A percentile compares a stretch with the other conserved stretches of the same genome.
Evolutionary conservation across 1,140 invertebrate species (phyloP).

Genomic region (Bilobella aurantiaca): DNA sequence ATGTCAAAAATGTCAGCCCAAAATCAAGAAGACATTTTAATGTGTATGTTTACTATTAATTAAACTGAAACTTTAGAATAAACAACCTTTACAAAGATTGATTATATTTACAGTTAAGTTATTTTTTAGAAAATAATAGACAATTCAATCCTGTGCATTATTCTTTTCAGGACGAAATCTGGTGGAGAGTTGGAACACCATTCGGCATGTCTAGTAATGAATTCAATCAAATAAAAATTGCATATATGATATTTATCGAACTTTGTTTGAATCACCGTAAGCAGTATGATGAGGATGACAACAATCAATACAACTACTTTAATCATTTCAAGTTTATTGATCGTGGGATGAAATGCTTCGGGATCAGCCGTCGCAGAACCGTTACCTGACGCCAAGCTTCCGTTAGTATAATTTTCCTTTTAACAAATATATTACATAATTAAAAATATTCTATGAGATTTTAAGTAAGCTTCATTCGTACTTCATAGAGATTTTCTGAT

Average conservation of each 20-base stretch:
- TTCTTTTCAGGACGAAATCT: conserved; percentile 28
- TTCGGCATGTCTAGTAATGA: conserved; percentile 37
- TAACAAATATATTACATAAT: neutral
- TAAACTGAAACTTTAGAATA: no score
- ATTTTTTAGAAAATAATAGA: no score
- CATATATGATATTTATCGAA: no score
- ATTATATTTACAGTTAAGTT: no score
- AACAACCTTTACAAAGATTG: no score
- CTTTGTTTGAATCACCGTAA: no score
- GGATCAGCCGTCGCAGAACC: neutral
- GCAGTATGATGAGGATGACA: conserved; percentile 36
- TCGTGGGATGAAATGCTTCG: neutral
- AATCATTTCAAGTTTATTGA: conserved; percentile 35
- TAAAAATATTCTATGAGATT: no score
- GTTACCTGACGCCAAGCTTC: neutral
- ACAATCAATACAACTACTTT: conserved; percentile 36
- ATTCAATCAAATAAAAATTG: no score
- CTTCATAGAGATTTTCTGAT: neutral
- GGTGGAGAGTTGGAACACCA: conserved; percentile 37
- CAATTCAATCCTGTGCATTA: conserved; percentile 1
- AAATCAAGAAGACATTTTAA: no score
- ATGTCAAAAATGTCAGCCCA: no score
- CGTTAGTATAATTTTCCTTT: neutral
- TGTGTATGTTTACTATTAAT: no score
- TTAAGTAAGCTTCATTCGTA: no score